These are phyloP conservation scores for Agrochola litura DNA, from an alignment of 2,888 invertebrate species.

Conservation along the genomic window DNA sequence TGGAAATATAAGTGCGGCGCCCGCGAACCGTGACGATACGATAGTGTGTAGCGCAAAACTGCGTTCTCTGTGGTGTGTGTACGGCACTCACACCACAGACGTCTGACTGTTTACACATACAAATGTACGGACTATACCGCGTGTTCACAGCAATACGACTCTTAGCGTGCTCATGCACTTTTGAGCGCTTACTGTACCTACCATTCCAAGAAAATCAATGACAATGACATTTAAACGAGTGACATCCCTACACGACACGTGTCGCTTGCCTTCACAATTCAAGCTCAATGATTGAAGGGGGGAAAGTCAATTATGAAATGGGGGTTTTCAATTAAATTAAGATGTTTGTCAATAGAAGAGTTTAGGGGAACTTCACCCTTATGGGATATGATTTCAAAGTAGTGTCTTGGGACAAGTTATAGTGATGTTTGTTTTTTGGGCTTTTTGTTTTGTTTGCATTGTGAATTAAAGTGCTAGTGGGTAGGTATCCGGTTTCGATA, in stretches of 20 bases:
- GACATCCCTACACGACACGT: constrained; percentile 28
- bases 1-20: too few relatives aligned
- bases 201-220: background rate
- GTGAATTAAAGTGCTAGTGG: constrained; percentile 15
- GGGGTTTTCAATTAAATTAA: constrained; percentile 79
- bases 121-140: too few relatives aligned
- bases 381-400: constrained; percentile 41
- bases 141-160: too few relatives aligned
- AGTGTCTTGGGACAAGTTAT: constrained; percentile 23
- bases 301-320: constrained; percentile 82
- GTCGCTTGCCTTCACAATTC: constrained; percentile 31
- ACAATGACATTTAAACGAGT: background rate
- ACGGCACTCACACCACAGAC: too few relatives aligned
- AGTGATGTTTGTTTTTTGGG: constrained; percentile 18
- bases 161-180: too few relatives aligned
- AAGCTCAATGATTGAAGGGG: constrained; percentile 64
- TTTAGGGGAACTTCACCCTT: constrained; percentile 50
- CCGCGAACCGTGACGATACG: too few relatives aligned
- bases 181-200: too few relatives aligned
- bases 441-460: constrained; percentile 19
- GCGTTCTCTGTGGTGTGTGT: too few relatives aligned
- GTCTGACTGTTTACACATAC: too few relatives aligned
- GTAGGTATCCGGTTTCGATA: constrained; percentile 1
- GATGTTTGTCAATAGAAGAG: constrained; percentile 71
- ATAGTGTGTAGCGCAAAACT: too few relatives aligned